phyloP scores from a whole-genome alignment of 2,797 vertebrate genomes.

The Labroides dimidiatus region DNA sequence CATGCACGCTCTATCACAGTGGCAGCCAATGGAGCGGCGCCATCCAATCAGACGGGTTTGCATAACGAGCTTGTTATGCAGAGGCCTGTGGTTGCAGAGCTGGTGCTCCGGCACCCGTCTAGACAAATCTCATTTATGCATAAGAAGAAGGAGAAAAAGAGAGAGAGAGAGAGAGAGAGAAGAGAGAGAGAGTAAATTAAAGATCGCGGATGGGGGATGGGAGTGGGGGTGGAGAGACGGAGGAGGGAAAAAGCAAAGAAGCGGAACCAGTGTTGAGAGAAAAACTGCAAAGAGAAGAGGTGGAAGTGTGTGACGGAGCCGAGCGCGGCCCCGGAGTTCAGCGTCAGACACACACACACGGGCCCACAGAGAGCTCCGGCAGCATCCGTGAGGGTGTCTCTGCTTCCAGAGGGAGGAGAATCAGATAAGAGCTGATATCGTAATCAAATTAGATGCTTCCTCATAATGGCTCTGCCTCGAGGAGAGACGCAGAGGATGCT shows the following conservation, averaged over 20 bases:
- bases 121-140: conserved; percentile 88
- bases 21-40: conserved; percentile 83
- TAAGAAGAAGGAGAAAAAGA: conserved; percentile 58
- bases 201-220: conserved; percentile 70
- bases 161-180: conserved; percentile 35
- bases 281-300: conserved; percentile 57
- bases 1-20: conserved; percentile 64
- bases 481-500: conserved; percentile 51
- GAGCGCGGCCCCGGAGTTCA: conserved; percentile 59
- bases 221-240: conserved; percentile 57
- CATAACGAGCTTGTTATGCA: conserved; percentile 89
- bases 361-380: conserved; percentile 42
- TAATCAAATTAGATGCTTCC: conserved; percentile 74
- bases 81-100: conserved; percentile 84
- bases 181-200: conserved; percentile 63
- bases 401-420: conserved; percentile 59
- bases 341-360: conserved; percentile 46
- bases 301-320: conserved; percentile 51
- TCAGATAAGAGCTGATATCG: conserved; percentile 69
- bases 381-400: conserved; percentile 55
- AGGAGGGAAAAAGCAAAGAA: conserved; percentile 61
- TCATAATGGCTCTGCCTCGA: conserved; percentile 62
- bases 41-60: conserved; percentile 88
- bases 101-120: conserved; percentile 82
- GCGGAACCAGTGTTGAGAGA: conserved; percentile 59